Conservation (phyloP, 2,113 vertebrate species). For the Chrysemys picta region DNA sequence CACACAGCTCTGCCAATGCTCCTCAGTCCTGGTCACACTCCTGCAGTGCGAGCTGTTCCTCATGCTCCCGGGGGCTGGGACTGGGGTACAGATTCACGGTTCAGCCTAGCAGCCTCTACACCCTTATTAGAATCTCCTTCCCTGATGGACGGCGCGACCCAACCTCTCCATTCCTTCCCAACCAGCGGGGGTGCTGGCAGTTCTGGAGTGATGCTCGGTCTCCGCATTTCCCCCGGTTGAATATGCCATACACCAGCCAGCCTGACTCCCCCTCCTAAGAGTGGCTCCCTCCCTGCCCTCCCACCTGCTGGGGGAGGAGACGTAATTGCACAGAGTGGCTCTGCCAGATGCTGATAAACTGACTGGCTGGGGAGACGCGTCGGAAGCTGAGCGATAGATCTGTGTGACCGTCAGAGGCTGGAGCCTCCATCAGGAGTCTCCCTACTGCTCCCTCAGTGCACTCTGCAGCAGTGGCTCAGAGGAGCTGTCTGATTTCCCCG, state of each 20-base stretch:
- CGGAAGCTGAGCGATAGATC: not conserved
- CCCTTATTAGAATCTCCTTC: not conserved
- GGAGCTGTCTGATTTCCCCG: not conserved
- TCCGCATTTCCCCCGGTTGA: not conserved
- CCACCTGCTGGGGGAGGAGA: not conserved
- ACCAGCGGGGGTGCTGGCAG: not conserved
- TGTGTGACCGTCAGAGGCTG: not conserved
- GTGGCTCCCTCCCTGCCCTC: not conserved
- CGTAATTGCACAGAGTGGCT: not conserved
- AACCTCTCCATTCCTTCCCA: not conserved
- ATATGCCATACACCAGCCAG: not conserved
- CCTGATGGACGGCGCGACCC: not conserved
- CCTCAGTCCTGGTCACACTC: rapidly evolving
- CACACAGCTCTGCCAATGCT: not conserved
- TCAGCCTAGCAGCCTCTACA: not conserved
- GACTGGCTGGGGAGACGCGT: not conserved
- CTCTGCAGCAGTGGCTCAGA: not conserved
- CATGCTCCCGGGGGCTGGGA: not conserved
- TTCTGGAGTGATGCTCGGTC: not conserved
- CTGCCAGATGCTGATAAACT: not conserved
- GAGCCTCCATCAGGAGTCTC: not conserved
- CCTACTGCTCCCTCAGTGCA: not conserved
- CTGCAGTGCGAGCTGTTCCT: not conserved
- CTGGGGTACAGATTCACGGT: not conserved
- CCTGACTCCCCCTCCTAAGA: not conserved